A percentile compares a stretch with the other conserved stretches of the same genome.
These are phyloP conservation scores for Orthosia cruda DNA, from an alignment of 2,888 invertebrate species.

Conservation along the genomic window DNA sequence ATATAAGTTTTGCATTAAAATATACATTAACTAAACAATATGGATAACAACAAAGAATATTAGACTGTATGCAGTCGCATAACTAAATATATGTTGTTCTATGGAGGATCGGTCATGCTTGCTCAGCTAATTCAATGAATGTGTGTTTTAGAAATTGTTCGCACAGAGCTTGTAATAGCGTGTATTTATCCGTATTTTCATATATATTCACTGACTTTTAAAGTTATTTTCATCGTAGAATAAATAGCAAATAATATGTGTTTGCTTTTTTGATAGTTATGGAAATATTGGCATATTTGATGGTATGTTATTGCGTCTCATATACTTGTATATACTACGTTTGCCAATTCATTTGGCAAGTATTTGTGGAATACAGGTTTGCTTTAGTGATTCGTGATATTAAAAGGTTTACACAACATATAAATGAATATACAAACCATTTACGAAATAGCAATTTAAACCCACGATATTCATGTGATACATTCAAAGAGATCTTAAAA, in stretches of 20 bases:
- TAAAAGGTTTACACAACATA: not conserved
- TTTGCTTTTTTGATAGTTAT: slow-evolving; percentile 8
- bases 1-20: not conserved
- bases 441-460: not conserved
- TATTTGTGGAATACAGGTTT: not conserved
- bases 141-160: slow-evolving; percentile 20
- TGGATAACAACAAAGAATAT: not conserved
- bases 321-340: not conserved
- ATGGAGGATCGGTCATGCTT: slow-evolving; percentile 25
- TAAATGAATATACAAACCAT: not conserved
- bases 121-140: slow-evolving; percentile 14
- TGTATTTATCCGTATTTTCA: slow-evolving; percentile 23
- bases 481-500: slow-evolving; percentile 17
- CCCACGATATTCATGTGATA: not conserved
- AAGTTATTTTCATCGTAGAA: not conserved
- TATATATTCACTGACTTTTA: not conserved
- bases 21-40: not conserved
- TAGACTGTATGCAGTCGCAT: not conserved
- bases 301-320: not conserved
- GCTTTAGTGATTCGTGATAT: slow-evolving; percentile 1
- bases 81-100: slow-evolving; percentile 24
- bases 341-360: slow-evolving; percentile 1
- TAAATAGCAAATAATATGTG: not conserved
- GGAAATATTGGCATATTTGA: not conserved
- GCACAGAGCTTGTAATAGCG: not conserved